Conservation (phyloP, 2,888 invertebrate species). For the Tinea pellionella region DNA sequence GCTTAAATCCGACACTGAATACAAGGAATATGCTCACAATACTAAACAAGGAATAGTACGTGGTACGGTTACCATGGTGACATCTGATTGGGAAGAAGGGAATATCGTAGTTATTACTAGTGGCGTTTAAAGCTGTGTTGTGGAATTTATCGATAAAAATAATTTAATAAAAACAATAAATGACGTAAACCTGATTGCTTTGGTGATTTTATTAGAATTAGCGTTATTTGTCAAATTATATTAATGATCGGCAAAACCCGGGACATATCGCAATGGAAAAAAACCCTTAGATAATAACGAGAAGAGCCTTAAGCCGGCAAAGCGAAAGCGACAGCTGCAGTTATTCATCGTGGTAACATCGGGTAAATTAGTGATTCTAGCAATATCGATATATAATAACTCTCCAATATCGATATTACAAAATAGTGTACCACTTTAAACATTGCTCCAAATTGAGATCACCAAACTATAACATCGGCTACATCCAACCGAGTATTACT, state of each 20-base stretch:
- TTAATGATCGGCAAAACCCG: too few species aligned
- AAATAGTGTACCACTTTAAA: neutral
- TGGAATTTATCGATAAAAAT: neutral
- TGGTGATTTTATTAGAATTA: too few species aligned
- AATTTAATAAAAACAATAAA: neutral
- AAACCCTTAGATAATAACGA: too few species aligned
- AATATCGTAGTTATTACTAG: neutral
- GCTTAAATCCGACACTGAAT: too few species aligned
- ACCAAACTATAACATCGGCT: neutral
- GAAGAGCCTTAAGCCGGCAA: too few species aligned
- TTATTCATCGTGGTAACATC: too few species aligned
- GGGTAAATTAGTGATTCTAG: too few species aligned
- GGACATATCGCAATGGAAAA: too few species aligned
- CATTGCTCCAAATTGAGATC: neutral
- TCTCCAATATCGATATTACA: neutral
- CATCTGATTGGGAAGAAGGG: constrained; percentile 11
- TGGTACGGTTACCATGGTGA: neutral
- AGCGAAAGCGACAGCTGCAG: too few species aligned
- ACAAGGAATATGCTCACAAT: neutral
- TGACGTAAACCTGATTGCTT: too few species aligned
- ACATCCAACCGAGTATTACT: neutral
- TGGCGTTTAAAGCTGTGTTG: neutral
- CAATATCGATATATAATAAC: neutral
- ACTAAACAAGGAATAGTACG: neutral
- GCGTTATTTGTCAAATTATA: too few species aligned